These are phyloP conservation scores for Nibea coibor DNA, from an alignment of 2,113 vertebrate species.

Conservation along the genomic window DNA sequence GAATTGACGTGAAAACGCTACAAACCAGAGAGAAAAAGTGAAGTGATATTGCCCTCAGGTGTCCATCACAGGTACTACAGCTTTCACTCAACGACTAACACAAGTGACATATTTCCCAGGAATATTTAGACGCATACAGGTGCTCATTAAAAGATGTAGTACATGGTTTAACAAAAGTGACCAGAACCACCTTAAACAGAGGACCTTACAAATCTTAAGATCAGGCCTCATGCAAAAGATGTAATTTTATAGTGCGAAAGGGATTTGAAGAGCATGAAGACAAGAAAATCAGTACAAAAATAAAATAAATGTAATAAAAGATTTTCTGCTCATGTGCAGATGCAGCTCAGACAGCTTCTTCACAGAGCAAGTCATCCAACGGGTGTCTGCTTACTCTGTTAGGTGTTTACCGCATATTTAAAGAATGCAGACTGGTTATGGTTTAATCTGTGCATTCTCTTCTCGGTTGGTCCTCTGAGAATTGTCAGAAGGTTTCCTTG, in stretches of 20 bases:
- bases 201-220: neutral
- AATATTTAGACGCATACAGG: neutral
- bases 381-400: neutral
- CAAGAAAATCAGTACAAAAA: neutral
- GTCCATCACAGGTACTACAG: slow-evolving; percentile 34
- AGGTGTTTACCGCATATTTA: neutral
- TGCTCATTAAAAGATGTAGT: neutral
- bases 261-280: neutral
- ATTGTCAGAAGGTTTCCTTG: neutral
- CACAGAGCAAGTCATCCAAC: neutral
- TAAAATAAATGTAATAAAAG: too few relatives aligned
- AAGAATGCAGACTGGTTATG: neutral
- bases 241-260: neutral
- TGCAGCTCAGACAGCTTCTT: neutral
- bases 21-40: slow-evolving; percentile 20
- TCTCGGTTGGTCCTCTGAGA: neutral
- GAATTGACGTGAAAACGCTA: neutral
- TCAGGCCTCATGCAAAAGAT: neutral
- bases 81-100: neutral
- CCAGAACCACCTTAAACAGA: neutral
- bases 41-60: slow-evolving; percentile 71
- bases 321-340: slow-evolving; percentile 18
- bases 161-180: neutral
- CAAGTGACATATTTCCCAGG: neutral
- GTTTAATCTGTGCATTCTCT: neutral